phyloP scores from a whole-genome alignment of 2,113 vertebrate genomes.

The Copsychus sechellarum region DNA sequence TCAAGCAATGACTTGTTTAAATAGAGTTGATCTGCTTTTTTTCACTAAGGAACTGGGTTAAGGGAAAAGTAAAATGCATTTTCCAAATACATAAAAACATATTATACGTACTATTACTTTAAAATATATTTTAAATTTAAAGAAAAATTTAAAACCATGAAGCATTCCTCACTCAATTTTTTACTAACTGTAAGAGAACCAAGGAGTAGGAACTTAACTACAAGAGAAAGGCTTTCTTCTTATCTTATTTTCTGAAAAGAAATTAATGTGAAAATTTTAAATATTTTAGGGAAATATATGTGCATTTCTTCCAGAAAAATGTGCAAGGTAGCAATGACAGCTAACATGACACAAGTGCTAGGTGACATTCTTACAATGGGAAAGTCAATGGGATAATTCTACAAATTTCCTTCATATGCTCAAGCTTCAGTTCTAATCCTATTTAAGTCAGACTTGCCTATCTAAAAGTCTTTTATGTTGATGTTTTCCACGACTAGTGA shows the following conservation, averaged over 20 bases:
- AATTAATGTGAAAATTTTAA: background rate
- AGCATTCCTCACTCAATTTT: background rate
- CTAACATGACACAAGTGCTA: background rate
- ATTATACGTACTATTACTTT: background rate
- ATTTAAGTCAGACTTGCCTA: background rate
- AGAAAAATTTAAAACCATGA: background rate
- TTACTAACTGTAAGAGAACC: background rate
- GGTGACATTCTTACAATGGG: background rate
- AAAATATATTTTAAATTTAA: background rate
- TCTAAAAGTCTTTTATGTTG: background rate
- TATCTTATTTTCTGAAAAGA: background rate
- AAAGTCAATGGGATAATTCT: background rate
- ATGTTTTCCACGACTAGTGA: background rate
- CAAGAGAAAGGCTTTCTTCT: accelerated
- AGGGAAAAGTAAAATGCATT: background rate
- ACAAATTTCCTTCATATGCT: background rate
- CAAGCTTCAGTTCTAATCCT: background rate
- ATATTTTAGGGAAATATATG: background rate
- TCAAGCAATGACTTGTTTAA: background rate
- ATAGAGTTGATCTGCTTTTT: background rate
- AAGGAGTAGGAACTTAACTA: background rate
- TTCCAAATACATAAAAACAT: background rate
- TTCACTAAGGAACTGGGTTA: background rate
- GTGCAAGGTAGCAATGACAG: background rate
- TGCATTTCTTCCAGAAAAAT: background rate